Conservation (phyloP, 2,797 vertebrate genomes). For the Tinamus major region DNA sequence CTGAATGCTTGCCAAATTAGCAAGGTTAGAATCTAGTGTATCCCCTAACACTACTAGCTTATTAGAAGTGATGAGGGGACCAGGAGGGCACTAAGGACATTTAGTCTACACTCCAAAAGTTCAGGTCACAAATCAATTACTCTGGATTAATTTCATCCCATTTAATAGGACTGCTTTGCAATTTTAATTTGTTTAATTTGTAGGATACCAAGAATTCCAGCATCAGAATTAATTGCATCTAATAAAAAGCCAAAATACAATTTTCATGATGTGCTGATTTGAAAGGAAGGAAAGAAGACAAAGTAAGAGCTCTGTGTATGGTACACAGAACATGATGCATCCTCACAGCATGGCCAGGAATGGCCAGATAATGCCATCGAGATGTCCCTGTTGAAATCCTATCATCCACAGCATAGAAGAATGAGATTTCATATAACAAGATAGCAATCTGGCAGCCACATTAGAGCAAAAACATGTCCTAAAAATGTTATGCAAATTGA, state of each 20-base stretch:
- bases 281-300: neutral
- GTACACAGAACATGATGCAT: neutral
- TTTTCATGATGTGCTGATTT: neutral
- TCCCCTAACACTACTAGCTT: neutral
- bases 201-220: constrained; percentile 8
- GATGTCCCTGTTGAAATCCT: constrained; percentile 50
- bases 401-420: neutral
- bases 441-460: neutral
- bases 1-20: constrained; percentile 35
- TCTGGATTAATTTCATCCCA: constrained; percentile 37
- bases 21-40: neutral
- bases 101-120: neutral
- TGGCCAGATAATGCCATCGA: neutral
- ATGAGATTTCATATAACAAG: neutral
- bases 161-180: constrained; percentile 15
- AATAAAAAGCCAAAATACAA: neutral
- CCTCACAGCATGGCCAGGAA: neutral
- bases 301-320: neutral
- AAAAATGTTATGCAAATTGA: neutral
- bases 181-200: constrained; percentile 40
- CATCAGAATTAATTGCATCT: neutral
- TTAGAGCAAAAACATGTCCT: neutral
- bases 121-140: constrained; percentile 58
- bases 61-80: constrained; percentile 18
- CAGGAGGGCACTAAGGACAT: constrained; percentile 27